Percentiles rank a stretch among this genome's conserved stretches.
phyloP scores from a whole-genome alignment of 2,797 vertebrate species.

The Mycteria americana region DNA sequence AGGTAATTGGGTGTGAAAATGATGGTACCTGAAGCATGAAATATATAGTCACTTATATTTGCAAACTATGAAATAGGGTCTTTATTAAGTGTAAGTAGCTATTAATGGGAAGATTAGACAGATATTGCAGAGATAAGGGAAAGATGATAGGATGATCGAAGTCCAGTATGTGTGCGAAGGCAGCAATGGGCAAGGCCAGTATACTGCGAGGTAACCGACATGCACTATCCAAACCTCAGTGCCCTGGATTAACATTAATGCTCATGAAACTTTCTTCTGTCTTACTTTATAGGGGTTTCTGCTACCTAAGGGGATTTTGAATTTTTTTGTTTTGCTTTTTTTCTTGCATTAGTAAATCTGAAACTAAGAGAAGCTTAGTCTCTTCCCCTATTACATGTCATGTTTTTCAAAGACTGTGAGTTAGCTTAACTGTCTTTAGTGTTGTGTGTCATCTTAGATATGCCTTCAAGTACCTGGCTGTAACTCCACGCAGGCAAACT shows the following conservation, averaged over 20 bases:
- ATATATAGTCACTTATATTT: not conserved
- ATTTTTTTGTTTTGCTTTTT: not conserved
- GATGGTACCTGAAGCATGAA: not conserved
- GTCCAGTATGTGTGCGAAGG: not conserved
- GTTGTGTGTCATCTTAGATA: not conserved
- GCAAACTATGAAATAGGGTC: not conserved
- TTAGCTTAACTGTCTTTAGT: not conserved
- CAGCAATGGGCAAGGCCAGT: not conserved
- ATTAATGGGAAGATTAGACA: not conserved
- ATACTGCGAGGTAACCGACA: not conserved
- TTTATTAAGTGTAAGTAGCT: not conserved
- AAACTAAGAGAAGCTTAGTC: not conserved
- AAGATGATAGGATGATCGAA: not conserved
- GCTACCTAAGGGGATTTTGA: not conserved
- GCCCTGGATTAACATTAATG: not conserved
- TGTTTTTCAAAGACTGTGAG: not conserved
- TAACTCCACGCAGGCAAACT: not conserved
- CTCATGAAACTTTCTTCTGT: not conserved
- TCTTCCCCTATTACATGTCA: not conserved
- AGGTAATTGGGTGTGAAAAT: not conserved
- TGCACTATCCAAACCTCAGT: not conserved
- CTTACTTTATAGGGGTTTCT: not conserved
- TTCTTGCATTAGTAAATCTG: not conserved
- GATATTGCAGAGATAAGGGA: not conserved
- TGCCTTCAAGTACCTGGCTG: not conserved